These are phyloP conservation scores for Drosophila arawakana DNA, from an alignment of 1,140 invertebrate species.

Conservation along the genomic window DNA sequence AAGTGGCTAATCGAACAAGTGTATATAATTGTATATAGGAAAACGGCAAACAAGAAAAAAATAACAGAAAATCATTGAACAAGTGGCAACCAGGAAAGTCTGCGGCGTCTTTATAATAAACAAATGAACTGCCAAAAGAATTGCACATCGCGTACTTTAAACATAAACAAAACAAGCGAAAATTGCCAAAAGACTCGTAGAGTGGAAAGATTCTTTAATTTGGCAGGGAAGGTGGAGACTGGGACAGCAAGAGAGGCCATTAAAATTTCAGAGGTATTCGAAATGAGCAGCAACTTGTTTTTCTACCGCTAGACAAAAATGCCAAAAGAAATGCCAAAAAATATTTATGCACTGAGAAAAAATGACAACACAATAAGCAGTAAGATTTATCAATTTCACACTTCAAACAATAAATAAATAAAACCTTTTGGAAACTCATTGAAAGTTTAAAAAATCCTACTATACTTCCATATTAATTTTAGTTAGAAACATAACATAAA, in stretches of 20 bases:
- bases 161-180: constrained; percentile 73
- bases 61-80: constrained; percentile 35
- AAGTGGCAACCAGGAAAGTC: constrained; percentile 77
- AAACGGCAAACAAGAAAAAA: constrained; percentile 49
- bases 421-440: too few relatives aligned
- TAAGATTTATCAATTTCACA: too few relatives aligned
- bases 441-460: too few relatives aligned
- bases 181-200: constrained; percentile 15
- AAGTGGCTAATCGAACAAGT: constrained; percentile 46
- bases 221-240: not conserved
- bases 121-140: constrained; percentile 74
- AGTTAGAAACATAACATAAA: too few relatives aligned
- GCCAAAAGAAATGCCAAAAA: constrained; percentile 67
- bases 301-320: constrained; percentile 71
- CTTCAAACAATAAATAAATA: too few relatives aligned
- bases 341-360: constrained; percentile 4
- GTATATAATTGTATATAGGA: constrained; percentile 6
- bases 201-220: too few relatives aligned
- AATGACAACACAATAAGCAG: too few relatives aligned
- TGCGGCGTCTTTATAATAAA: constrained; percentile 75
- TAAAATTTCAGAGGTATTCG: constrained; percentile 73
- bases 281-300: constrained; percentile 72
- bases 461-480: too few relatives aligned
- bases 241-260: constrained; percentile 41
- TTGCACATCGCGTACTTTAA: constrained; percentile 76